Conservation (phyloP, 1,140 invertebrate species). For the Trypoxylus dichotomus region DNA sequence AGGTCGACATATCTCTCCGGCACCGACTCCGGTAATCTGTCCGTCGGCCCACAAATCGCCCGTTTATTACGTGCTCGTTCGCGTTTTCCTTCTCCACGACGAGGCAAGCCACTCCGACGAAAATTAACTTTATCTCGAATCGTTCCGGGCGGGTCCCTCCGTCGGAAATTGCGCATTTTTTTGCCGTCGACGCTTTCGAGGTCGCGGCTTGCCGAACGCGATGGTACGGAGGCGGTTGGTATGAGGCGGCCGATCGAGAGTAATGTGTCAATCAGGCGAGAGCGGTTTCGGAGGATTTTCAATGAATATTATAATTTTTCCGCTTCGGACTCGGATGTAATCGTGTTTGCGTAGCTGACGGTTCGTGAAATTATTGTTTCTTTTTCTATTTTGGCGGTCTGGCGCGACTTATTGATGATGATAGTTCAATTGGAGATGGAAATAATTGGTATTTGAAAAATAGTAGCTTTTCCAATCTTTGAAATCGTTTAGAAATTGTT, state of each 20-base stretch:
- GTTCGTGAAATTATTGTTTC: conserved; percentile 37
- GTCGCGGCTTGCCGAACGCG: not conserved
- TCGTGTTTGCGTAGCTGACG: conserved; percentile 33
- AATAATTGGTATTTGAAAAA: no score
- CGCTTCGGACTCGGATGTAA: not conserved
- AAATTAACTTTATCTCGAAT: conserved; percentile 45
- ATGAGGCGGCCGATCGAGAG: conserved; percentile 31
- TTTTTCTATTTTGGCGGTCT: not conserved
- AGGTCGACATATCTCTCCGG: not conserved
- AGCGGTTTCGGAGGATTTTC: conserved; percentile 26
- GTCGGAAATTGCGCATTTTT: conserved; percentile 42
- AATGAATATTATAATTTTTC: conserved; percentile 36
- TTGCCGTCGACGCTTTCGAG: conserved; percentile 31
- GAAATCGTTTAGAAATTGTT: no score
- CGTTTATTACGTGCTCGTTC: conserved; percentile 37
- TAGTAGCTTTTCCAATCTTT: no score
- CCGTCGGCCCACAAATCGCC: conserved; percentile 35
- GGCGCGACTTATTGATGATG: no score
- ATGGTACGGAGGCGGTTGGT: no score
- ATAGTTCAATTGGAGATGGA: no score
- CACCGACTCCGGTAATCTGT: conserved; percentile 32
- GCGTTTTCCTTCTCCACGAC: not conserved
- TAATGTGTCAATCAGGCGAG: conserved; percentile 39
- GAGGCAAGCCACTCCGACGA: conserved; percentile 6
- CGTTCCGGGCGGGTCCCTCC: conserved; percentile 25